A percentile compares a stretch with the other conserved stretches of the same genome.
Evolutionary conservation across 2,888 invertebrate genomes (phyloP).

Genomic region (Stenolophus ochropezus): DNA sequence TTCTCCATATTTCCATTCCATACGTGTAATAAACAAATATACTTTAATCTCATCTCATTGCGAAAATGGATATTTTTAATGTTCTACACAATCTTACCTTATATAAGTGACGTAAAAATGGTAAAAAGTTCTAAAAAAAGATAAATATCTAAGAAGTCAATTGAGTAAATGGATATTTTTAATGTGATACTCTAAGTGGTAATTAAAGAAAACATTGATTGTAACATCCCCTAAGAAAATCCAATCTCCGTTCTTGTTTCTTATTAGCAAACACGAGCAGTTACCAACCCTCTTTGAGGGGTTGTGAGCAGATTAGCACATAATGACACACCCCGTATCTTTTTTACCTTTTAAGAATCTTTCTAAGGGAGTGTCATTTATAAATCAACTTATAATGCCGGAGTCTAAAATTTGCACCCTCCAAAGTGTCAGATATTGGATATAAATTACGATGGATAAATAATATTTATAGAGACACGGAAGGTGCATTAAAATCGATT

Average conservation of each 20-base stretch:
- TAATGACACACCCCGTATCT: constrained; percentile 20
- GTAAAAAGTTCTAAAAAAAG: too few relatives aligned
- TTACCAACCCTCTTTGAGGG: background rate
- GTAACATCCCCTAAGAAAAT: background rate
- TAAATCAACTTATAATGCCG: background rate
- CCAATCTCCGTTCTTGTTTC: background rate
- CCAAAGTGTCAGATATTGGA: background rate
- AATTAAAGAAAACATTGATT: background rate
- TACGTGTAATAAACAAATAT: too few relatives aligned
- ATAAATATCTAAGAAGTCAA: too few relatives aligned
- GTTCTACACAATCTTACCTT: too few relatives aligned
- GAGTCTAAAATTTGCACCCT: background rate
- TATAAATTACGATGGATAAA: background rate
- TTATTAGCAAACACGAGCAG: background rate
- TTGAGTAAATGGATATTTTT: too few relatives aligned
- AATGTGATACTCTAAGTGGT: background rate
- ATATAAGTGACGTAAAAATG: too few relatives aligned
- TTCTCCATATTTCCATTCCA: too few relatives aligned
- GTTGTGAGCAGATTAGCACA: background rate
- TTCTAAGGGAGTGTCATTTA: background rate
- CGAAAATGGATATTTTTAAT: too few relatives aligned
- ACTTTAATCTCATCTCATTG: too few relatives aligned
- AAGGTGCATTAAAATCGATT: background rate
- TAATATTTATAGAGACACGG: background rate
- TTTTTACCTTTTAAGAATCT: background rate